Conservation (phyloP, 37 sponge, comb jelly and placozoan genomes). For the Tethya wilhelma region DNA sequence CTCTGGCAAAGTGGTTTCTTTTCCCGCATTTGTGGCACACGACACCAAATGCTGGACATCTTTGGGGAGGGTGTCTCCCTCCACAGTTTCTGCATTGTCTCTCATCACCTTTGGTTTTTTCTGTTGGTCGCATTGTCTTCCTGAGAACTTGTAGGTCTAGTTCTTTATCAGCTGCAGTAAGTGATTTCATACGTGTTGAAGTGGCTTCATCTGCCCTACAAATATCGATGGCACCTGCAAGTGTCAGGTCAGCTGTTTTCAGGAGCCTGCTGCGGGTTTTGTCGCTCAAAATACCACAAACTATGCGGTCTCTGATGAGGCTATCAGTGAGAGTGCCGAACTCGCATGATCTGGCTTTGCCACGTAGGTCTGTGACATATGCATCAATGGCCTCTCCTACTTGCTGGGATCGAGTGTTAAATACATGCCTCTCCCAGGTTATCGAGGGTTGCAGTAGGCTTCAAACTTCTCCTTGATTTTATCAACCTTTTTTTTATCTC, state of each 20-base stretch:
- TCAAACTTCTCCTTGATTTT: constrained; percentile 19
- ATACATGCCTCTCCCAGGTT: constrained; percentile 49
- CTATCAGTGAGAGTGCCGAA: constrained; percentile 34
- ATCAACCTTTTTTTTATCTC: constrained; percentile 16
- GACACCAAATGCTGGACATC: constrained; percentile 32
- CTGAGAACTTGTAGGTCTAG: too few species aligned
- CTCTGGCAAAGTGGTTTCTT: constrained; percentile 40
- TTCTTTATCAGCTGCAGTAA: too few species aligned
- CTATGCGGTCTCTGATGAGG: constrained; percentile 38
- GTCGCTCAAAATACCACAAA: constrained; percentile 26
- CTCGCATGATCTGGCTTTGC: constrained; percentile 30
- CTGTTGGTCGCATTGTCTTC: too few species aligned
- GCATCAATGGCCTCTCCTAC: constrained; percentile 34
- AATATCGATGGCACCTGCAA: constrained; percentile 34
- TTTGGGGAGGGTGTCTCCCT: too few species aligned
- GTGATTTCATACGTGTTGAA: constrained; percentile 24
- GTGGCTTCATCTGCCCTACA: constrained; percentile 33
- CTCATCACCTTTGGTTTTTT: too few species aligned
- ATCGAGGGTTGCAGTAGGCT: constrained; percentile 29
- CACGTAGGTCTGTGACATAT: constrained; percentile 18
- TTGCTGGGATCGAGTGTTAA: constrained; percentile 46
- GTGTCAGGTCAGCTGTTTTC: constrained; percentile 15
- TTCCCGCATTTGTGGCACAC: constrained; percentile 40
- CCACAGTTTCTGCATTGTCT: too few species aligned
- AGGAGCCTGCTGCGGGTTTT: constrained; percentile 27